These are phyloP conservation scores for Liolophura sinensis DNA, from an alignment of 1,140 invertebrate genomes.

Conservation along the genomic window DNA sequence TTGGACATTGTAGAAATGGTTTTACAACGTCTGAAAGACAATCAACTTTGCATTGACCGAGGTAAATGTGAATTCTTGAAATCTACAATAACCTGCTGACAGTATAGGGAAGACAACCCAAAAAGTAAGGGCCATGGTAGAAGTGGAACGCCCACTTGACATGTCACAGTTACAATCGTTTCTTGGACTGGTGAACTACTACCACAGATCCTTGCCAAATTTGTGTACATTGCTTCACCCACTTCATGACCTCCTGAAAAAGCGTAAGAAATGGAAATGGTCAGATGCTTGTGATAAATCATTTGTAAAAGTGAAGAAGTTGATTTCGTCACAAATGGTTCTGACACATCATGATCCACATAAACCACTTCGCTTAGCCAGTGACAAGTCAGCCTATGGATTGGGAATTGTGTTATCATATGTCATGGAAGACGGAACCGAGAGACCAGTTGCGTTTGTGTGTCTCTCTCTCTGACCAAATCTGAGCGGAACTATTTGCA, in stretches of 20 bases:
- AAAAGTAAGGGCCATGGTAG: conserved; percentile 21
- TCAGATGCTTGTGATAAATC: conserved; percentile 7
- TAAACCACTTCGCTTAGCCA: conserved; percentile 38
- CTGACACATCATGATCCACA: conserved; percentile 19
- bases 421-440: conserved; percentile 39
- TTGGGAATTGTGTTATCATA: conserved; percentile 61
- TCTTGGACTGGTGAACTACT: conserved; percentile 27
- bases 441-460: conserved; percentile 59
- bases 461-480: conserved; percentile 51
- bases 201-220: conserved; percentile 22
- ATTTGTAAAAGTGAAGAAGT: conserved; percentile 18
- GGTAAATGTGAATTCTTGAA: conserved; percentile 26
- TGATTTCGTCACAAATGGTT: conserved; percentile 16
- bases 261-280: conserved; percentile 21
- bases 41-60: conserved; percentile 2
- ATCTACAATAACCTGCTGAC: conserved; percentile 12
- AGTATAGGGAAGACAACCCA: conserved; percentile 21
- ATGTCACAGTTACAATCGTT: conserved; percentile 19
- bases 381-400: conserved; percentile 61
- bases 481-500: conserved; percentile 62
- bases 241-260: conserved; percentile 18
- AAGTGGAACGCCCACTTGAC: conserved; percentile 14
- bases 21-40: conserved; percentile 17
- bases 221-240: conserved; percentile 12
- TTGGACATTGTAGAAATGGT: conserved; percentile 20